Conservation (phyloP, 2,113 vertebrate species). For the Sinocyclocheilus anophthalmus region DNA sequence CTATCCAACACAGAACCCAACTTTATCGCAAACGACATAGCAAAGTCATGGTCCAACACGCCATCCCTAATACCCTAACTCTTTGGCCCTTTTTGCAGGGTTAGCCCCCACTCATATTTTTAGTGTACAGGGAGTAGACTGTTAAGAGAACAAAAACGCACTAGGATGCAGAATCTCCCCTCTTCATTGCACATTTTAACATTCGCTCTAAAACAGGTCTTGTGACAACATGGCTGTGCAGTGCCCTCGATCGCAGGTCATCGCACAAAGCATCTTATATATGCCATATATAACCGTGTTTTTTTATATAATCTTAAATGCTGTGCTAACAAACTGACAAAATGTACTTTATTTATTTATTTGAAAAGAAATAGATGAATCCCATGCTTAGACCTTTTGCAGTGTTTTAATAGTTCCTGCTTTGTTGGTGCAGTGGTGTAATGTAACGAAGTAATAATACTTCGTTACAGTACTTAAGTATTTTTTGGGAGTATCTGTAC, state of each 20-base stretch:
- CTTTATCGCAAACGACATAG: neutral
- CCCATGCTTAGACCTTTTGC: neutral
- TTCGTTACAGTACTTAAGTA: too few relatives aligned
- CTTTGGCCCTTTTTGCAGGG: neutral
- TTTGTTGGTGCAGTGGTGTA: neutral
- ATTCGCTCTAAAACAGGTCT: neutral
- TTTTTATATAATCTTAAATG: neutral
- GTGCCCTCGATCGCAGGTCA: constrained; percentile 74
- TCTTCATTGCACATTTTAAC: neutral
- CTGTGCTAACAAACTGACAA: neutral
- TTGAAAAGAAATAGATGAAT: neutral
- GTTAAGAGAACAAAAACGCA: constrained; percentile 27
- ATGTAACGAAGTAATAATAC: too few relatives aligned
- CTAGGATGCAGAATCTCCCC: neutral
- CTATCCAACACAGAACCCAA: too few relatives aligned
- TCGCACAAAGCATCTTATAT: neutral
- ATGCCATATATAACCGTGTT: neutral
- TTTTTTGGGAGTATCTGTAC: too few relatives aligned
- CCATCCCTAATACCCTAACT: neutral
- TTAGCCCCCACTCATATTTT: neutral
- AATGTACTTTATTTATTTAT: neutral
- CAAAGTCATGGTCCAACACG: neutral
- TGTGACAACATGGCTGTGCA: constrained; percentile 68
- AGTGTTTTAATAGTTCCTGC: neutral
- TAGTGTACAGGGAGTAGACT: neutral